Conservation (phyloP, 2,113 vertebrate genomes). For the Scolopax mira region DNA sequence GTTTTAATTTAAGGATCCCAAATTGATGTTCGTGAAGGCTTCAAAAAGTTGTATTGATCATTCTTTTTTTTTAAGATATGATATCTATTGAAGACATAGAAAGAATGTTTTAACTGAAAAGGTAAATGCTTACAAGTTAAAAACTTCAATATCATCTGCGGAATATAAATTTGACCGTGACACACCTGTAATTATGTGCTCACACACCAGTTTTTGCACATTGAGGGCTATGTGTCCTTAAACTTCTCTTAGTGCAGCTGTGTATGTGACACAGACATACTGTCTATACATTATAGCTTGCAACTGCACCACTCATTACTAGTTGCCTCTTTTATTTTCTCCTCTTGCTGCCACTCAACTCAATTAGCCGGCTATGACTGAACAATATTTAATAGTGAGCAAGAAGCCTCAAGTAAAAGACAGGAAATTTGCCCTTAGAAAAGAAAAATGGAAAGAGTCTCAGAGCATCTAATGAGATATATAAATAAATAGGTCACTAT, state of each 20-base stretch:
- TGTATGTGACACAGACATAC: neutral
- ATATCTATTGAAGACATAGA: neutral
- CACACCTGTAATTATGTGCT: fast-evolving
- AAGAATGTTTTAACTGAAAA: neutral
- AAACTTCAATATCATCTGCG: neutral
- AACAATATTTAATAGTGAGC: neutral
- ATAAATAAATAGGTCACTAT: slow-evolving; percentile 14
- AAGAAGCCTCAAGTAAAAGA: neutral
- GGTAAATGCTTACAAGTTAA: neutral
- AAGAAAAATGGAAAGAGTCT: neutral
- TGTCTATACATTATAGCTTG: neutral
- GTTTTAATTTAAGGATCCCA: neutral
- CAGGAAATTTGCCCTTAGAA: neutral
- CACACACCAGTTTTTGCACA: neutral
- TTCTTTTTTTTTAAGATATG: neutral
- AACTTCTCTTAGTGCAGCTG: neutral
- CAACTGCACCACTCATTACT: neutral
- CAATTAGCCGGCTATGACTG: neutral
- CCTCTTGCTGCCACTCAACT: neutral
- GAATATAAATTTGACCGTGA: neutral
- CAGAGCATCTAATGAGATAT: neutral
- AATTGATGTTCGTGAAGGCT: neutral
- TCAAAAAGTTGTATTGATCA: neutral
- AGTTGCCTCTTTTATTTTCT: neutral
- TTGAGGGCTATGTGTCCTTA: neutral